phyloP scores from a whole-genome alignment of 2,113 vertebrate genomes.

The Rhynchomys soricoides region DNA sequence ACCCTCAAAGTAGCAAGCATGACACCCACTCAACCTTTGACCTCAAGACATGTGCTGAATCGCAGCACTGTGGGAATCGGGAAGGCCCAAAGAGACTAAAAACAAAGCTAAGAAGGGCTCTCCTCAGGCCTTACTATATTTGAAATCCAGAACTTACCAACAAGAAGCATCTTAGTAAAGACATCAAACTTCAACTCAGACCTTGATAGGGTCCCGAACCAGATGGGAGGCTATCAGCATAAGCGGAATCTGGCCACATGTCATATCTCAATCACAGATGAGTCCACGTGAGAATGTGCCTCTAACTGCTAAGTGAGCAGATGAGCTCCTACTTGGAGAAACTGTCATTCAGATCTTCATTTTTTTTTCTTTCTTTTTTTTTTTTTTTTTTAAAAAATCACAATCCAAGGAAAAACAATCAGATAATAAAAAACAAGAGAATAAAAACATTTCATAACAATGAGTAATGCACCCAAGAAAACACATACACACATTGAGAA shows the following conservation, averaged over 20 bases:
- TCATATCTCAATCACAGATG: background rate
- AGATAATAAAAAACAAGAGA: constrained; percentile 57
- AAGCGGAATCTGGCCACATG: background rate
- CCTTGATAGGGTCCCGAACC: background rate
- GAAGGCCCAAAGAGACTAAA: background rate
- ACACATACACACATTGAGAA: background rate
- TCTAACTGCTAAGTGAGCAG: background rate
- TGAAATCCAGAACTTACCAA: constrained; percentile 18
- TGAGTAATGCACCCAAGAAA: constrained; percentile 14
- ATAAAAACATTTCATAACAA: constrained; percentile 19
- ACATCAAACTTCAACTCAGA: constrained; percentile 15
- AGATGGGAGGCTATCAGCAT: background rate
- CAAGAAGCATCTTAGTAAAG: background rate
- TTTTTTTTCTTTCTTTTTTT: constrained; percentile 13
- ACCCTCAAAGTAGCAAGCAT: background rate
- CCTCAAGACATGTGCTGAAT: background rate
- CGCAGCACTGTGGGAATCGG: background rate
- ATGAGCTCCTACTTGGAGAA: constrained; percentile 23
- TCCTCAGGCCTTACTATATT: constrained; percentile 6
- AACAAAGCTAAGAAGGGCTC: background rate
- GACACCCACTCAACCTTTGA: background rate
- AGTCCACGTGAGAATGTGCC: constrained; percentile 16
- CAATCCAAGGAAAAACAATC: constrained; percentile 45
- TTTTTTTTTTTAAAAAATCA: no score
- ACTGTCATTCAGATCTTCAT: background rate